phyloP scores from a whole-genome alignment of 2,888 invertebrate species.

The Physocephala rufipes region DNA sequence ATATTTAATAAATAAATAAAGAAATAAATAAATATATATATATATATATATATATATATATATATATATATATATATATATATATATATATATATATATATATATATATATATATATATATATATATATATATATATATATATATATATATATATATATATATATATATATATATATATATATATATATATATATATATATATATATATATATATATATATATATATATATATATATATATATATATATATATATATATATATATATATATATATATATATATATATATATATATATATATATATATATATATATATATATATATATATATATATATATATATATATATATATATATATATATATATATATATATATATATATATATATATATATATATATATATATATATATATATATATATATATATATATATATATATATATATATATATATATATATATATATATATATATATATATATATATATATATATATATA shows the following conservation, averaged over 20 bases:
- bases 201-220: constrained; percentile 5
- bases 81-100: not conserved
- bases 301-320: not conserved
- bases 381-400: too few relatives aligned
- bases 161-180: too few relatives aligned
- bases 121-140: too few relatives aligned
- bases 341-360: too few relatives aligned
- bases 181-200: too few relatives aligned
- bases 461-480: too few relatives aligned
- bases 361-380: not conserved
- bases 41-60: constrained; percentile 7
- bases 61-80: too few relatives aligned
- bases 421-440: not conserved
- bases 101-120: too few relatives aligned
- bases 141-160: not conserved
- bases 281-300: too few relatives aligned
- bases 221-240: too few relatives aligned
- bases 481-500: constrained; percentile 5
- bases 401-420: too few relatives aligned
- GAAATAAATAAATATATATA: not conserved
- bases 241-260: not conserved
- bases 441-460: too few relatives aligned
- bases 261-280: constrained; percentile 6
- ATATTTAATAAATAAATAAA: not conserved
- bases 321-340: constrained; percentile 7